These are phyloP conservation scores for Mustelus asterias DNA, from an alignment of 2,113 vertebrate genomes.

Conservation along the genomic window DNA sequence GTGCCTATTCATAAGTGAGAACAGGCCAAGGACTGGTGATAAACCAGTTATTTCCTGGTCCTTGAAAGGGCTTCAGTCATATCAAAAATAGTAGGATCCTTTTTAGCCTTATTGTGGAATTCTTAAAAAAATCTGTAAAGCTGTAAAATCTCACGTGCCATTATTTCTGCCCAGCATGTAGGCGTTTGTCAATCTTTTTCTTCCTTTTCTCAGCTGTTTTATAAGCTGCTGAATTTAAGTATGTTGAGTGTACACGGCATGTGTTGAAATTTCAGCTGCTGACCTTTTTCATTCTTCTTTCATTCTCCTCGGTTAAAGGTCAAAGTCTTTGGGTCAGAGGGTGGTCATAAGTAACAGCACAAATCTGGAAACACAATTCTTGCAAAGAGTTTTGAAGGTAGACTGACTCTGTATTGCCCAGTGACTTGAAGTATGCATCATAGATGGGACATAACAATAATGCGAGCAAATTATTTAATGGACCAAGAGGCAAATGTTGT, in stretches of 20 bases:
- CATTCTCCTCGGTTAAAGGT: background rate
- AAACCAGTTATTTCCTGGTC: background rate
- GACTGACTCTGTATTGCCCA: background rate
- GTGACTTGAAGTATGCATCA: background rate
- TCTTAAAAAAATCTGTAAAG: background rate
- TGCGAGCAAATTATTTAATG: background rate
- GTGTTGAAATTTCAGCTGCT: background rate
- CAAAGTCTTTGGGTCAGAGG: background rate
- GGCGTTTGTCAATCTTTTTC: background rate
- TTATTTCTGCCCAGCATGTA: background rate
- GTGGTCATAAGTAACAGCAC: background rate
- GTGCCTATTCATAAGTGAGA: constrained; percentile 9
- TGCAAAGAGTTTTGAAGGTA: background rate
- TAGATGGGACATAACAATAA: background rate
- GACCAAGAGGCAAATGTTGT: background rate
- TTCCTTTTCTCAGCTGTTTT: background rate
- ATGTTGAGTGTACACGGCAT: background rate
- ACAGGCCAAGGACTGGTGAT: background rate
- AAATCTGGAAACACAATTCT: background rate
- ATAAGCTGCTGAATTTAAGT: background rate
- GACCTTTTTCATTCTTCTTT: background rate
- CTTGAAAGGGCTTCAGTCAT: background rate
- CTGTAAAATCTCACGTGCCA: background rate
- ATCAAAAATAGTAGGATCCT: background rate
- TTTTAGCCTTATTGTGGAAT: background rate